These are phyloP conservation scores for Rhodeus uyekii DNA, from an alignment of 2,797 vertebrate genomes.

Conservation along the genomic window DNA sequence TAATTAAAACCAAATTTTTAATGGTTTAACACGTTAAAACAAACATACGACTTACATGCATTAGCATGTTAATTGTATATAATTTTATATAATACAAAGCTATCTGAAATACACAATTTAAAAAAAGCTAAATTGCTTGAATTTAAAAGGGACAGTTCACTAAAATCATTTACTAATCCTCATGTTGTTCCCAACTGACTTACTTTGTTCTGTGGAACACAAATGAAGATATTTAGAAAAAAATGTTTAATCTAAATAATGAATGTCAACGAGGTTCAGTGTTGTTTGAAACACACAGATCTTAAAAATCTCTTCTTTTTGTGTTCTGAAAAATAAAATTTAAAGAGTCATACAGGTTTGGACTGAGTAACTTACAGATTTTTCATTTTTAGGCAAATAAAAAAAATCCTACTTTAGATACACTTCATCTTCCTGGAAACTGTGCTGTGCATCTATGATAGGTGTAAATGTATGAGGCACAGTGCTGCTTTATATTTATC, in stretches of 20 bases:
- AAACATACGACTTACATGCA: too few species aligned
- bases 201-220: neutral
- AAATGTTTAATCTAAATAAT: neutral
- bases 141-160: neutral
- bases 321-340: neutral
- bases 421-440: neutral
- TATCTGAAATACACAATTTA: neutral
- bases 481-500: slow-evolving; percentile 13
- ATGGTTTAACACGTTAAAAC: too few species aligned
- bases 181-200: neutral
- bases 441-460: neutral
- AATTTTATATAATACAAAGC: too few species aligned
- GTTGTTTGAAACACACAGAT: neutral
- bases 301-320: neutral
- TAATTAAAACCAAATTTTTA: too few species aligned
- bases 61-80: too few species aligned
- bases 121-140: neutral
- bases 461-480: neutral
- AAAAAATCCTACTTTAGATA: neutral
- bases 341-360: neutral
- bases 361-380: neutral
- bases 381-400: neutral
- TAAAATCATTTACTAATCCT: neutral
- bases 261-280: neutral
- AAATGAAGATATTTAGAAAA: neutral